Evolutionary conservation across 2,888 invertebrate genomes (phyloP), one percentile per base, ranked within the genome.

Genomic region (Orchesellides sinensis): DNA sequence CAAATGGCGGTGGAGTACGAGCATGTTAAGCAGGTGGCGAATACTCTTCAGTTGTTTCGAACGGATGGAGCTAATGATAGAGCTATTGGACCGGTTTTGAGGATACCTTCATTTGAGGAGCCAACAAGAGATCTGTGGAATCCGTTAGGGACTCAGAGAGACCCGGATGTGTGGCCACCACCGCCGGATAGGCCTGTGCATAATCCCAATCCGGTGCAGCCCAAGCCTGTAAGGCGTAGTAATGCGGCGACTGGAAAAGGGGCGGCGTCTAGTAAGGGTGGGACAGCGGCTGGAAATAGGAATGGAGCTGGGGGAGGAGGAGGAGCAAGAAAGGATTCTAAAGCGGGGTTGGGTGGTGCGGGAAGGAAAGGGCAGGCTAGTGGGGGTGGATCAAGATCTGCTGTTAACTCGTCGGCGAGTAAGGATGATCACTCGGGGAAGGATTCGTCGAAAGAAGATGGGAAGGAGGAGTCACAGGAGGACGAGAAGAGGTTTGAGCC

Each of bases 1-100:
- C 95, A 96, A 90, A 94, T 98, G 89, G 94, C 93, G 54, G 93
- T 94, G 78, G 98, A 98, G 90, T 97, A 96, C 90, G 96, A 97
- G 89, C 95, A 96, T 90, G 93, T 98, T 61, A 98, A 97, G 90
- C 94, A 94, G 84, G 93, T 95, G 19, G 94, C 93, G 88, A 93
- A 93, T 54, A 94, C 95, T 1, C 90, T 97, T 84, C 93, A 94
- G 89, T 92, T 95, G 89, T 95, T 96, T 89, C 94, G 94, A 90
- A 92, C 93, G 82, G 95, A 94, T 86, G 92, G 93, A 0, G 93
- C 90, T 90, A 80, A 85, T n/a, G 88, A 88, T 49, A 12, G 83
- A 8, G 75, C 79, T 14, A 54, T 54, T 84, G 88, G 83, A 70
- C 89, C 88, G 1, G 86, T 88, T 6, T 78, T 88, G 35, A 80